These are phyloP conservation scores for Drosophila kikkawai DNA, from an alignment of 1,140 invertebrate species.

Conservation along the genomic window DNA sequence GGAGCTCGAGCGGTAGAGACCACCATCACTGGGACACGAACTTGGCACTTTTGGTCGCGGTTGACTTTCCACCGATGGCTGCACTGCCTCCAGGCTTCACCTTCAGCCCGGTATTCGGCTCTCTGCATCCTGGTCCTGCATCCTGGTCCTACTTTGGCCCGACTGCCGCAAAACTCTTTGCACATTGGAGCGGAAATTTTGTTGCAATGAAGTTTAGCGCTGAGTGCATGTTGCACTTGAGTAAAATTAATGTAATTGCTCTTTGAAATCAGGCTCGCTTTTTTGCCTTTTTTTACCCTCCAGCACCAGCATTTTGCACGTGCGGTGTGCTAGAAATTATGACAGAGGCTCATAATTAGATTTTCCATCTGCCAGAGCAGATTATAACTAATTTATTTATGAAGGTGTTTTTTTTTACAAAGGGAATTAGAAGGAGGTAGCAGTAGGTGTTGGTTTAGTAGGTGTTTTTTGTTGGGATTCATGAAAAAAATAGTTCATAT, in stretches of 20 bases:
- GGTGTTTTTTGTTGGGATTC: neutral
- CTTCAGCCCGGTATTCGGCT: conserved; percentile 9
- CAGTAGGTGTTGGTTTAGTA: too few relatives aligned
- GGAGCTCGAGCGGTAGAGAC: neutral
- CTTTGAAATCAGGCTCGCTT: conserved; percentile 39
- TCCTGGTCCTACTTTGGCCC: conserved; percentile 4
- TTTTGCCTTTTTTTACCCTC: neutral
- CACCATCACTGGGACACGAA: conserved; percentile 31
- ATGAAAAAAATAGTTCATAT: neutral
- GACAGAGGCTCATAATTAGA: conserved; percentile 44
- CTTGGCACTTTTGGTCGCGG: conserved; percentile 63
- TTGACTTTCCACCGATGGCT: conserved; percentile 65
- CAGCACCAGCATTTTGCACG: neutral
- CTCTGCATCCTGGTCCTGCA: conserved; percentile 11
- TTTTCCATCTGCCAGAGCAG: conserved; percentile 31
- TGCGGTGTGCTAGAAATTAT: conserved; percentile 19
- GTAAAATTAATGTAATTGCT: conserved; percentile 62
- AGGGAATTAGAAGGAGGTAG: neutral
- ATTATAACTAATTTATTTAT: conserved; percentile 20
- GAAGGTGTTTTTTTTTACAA: neutral
- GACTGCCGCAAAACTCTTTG: conserved; percentile 37
- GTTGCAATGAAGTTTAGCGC: conserved; percentile 66
- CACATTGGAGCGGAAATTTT: conserved; percentile 66
- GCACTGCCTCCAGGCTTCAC: conserved; percentile 25
- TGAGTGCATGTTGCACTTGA: conserved; percentile 61